Evolutionary conservation across 1,140 invertebrate genomes (phyloP).

Genomic region (Macrobrachium nipponense): DNA sequence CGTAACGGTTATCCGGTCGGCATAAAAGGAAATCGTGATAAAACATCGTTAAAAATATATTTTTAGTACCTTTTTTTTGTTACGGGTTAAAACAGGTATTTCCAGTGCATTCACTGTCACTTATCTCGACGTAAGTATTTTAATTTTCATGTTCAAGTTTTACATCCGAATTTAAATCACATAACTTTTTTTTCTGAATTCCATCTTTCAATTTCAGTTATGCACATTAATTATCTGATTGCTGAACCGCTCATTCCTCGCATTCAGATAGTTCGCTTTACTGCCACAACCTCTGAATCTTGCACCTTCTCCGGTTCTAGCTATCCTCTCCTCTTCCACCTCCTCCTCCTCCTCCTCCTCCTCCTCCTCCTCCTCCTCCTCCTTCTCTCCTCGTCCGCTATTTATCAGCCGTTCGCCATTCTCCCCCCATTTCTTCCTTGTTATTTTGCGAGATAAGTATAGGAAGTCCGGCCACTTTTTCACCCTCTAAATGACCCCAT

Average conservation of each 20-base stretch:
- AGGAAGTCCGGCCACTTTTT: slow-evolving; percentile 18
- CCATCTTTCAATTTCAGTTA: neutral
- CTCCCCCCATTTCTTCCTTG: neutral
- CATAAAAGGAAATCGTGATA: too few species aligned
- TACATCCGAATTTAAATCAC: too few species aligned
- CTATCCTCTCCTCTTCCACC: neutral
- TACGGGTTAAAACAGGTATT: too few species aligned
- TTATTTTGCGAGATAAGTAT: slow-evolving; percentile 6
- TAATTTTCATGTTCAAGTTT: too few species aligned
- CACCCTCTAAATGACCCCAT: slow-evolving; percentile 15
- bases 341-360: neutral
- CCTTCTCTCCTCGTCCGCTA: neutral
- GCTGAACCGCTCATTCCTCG: neutral
- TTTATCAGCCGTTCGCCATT: slow-evolving; percentile 1
- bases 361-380: neutral
- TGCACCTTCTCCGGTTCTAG: neutral
- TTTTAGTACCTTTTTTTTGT: too few species aligned
- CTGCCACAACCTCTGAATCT: neutral
- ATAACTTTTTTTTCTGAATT: too few species aligned
- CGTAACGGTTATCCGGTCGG: too few species aligned
- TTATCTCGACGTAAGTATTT: too few species aligned
- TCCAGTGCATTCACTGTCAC: too few species aligned
- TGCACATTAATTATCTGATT: neutral
- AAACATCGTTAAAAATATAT: too few species aligned
- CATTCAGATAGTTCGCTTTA: neutral